Base-by-base conservation (phyloP, 2,797 vertebrate genomes). In the Hypotaenidia okinawae region DNA sequence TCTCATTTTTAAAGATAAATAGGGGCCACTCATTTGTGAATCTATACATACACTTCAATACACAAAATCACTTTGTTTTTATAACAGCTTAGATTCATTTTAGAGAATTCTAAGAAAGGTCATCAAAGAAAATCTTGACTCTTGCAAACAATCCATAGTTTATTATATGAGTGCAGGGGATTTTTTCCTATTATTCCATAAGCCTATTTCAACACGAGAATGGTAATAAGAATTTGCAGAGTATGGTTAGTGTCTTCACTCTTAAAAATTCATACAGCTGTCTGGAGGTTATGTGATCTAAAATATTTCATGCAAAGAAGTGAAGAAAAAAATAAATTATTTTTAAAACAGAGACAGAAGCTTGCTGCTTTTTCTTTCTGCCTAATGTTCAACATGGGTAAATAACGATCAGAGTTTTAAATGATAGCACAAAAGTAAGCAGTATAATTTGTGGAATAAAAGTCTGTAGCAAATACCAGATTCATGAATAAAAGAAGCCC, bases 221-320 rank as follows among this genome's bases (percentile, higher is more conserved):
- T 55, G 80, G 70, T 76, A 74, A 45, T 69, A 87, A 90, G 72
- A 93, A 83, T 58, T 93, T 78, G 33, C 67, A 70, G 62, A 9
- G 21, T 94, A 57, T 79, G 33, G 49, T 88, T 93, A 79, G 66
- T 70, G 67, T 94, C 89, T 90, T 94, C 74, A 76, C 63, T 73
- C 64, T 90, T 84, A 84, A 94, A 83, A 94, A 94, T 80, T 79
- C 55, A 74, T 84, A 89, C 64, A 68, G 64, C 77, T 89, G 41
- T 95, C 92, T 92, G 84, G 87, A 90, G 92, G 94, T 89, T 90
- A 22, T 85, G 75, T 83, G 80, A 52, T 84, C 68, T 93, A 90
- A 93, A 92, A 78, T 83, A 79, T 85, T 90, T 84, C 58, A 93
- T 78, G 86, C 75, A 94, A 93, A 94, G 49, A 82, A 92, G 59